Base-by-base conservation (phyloP, 2,797 vertebrate genomes). In the Falco naumanni region DNA sequence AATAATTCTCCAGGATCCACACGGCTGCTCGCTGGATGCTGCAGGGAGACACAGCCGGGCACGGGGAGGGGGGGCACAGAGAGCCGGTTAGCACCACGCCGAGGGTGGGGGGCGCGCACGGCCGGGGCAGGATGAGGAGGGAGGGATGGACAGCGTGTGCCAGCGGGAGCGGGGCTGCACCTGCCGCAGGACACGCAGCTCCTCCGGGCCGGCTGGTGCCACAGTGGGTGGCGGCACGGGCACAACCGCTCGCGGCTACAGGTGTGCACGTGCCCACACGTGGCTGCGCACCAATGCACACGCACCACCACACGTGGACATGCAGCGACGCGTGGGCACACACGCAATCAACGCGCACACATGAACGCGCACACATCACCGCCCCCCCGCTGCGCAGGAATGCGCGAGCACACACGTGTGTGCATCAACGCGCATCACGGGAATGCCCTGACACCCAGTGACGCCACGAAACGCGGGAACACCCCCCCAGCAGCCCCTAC, bases 1-100 rank as follows among this genome's bases (percentile, higher is more conserved):
- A 99, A 94, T 99, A 99, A 51, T 99, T 99, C 96, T 99, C 99
- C 96, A 99, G 97, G 92, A 99, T 98, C 99, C 99, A 99, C 54
- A 98, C 98, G 0, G 99, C 99, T 3, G 99, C 99, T 8, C 99
- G 97, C 97, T 99, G 99, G 96, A 99, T 99, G 93, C 99, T 99
- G 97, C 79, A 13, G 93, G 88, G 75, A 97, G 66, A 97, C 6
- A 48, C 80, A 65, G 75, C 72, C 43, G 24, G 86, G 71, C 85
- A 33, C 5, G 37, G 37, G 37, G 37, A 37, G 37, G 15, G 61
- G 60, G 34, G 34, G 48, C 45, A 43, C 3, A 19, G 76, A 13
- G 18, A 60, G n/a, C 4, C 1, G 21, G 64, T 5, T 0, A 66
- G 53, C 60, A 6, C 14, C 3, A 8, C 0, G 13, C 3, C 0